Evolutionary conservation across 2,888 invertebrate species (phyloP).

Genomic region (Drosophila macrospina): DNA sequence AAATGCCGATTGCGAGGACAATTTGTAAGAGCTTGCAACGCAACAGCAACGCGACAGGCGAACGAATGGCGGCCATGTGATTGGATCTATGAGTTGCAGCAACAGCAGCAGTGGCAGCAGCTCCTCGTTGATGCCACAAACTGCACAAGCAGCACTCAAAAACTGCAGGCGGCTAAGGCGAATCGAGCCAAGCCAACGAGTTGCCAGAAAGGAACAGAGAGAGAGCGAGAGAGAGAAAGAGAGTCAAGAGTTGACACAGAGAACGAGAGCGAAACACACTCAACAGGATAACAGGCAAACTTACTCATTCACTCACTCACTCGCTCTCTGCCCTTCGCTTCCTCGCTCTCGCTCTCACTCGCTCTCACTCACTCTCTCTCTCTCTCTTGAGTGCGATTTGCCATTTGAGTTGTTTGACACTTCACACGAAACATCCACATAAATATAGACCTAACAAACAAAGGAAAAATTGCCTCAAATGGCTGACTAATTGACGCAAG

Average conservation of each 20-base stretch:
- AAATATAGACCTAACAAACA: conserved; percentile 21
- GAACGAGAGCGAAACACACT: conserved; percentile 5
- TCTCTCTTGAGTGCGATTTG: conserved; percentile 27
- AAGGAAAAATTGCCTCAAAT: conserved; percentile 45
- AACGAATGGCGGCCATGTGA: conserved; percentile 74
- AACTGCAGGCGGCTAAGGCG: conserved; percentile 42
- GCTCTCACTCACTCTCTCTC: neutral
- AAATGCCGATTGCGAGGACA: conserved; percentile 26
- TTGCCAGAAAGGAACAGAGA: conserved; percentile 12
- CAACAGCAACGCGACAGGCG: conserved; percentile 58
- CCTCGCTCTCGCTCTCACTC: conserved; percentile 1
- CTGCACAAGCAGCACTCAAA: conserved; percentile 57
- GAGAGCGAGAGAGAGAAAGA: conserved; percentile 9
- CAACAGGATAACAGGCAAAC: conserved; percentile 20
- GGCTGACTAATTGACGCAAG: conserved; percentile 62
- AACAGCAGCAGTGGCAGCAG: conserved; percentile 15
- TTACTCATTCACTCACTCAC: conserved; percentile 19
- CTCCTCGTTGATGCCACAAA: conserved; percentile 37
- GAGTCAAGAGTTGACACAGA: conserved; percentile 11
- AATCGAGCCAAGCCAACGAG: conserved; percentile 30
- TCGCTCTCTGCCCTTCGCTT: neutral
- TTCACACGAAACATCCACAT: conserved; percentile 12
- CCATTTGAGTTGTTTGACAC: conserved; percentile 23
- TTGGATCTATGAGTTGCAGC: conserved; percentile 55
- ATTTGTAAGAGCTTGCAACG: conserved; percentile 38